A percentile compares a stretch with the other conserved stretches of the same genome.
Conservation (phyloP, 2,797 vertebrate genomes). For the Gymnodraco acuticeps region DNA sequence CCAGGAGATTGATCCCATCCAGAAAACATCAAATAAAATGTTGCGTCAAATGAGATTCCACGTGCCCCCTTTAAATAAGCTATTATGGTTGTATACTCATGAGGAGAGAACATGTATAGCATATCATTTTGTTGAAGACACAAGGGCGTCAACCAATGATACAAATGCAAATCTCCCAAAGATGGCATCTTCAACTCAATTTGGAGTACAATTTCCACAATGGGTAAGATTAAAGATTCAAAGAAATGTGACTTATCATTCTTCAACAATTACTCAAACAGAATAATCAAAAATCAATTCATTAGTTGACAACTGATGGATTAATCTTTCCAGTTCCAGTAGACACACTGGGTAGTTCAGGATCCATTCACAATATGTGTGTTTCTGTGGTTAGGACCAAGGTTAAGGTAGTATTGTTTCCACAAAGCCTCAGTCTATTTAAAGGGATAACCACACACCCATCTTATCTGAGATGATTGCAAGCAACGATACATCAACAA, state of each 20-base stretch:
- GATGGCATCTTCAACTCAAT: no score
- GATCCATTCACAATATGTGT: neutral
- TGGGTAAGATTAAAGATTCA: no score
- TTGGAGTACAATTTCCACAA: no score
- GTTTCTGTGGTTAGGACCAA: neutral
- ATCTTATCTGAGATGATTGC: slow-evolving; percentile 34
- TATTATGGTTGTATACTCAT: slow-evolving; percentile 33
- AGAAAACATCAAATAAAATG: slow-evolving; percentile 58
- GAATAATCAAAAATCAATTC: no score
- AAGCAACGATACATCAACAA: slow-evolving; percentile 22
- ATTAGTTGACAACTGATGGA: no score
- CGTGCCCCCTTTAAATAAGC: slow-evolving; percentile 25
- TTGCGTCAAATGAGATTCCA: slow-evolving; percentile 45
- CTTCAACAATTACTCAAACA: no score
- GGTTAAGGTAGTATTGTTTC: slow-evolving; percentile 5
- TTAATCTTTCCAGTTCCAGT: no score
- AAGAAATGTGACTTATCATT: no score
- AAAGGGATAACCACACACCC: slow-evolving; percentile 11
- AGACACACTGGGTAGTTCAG: slow-evolving; percentile 3
- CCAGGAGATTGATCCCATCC: slow-evolving; percentile 42
- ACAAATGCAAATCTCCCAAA: no score
- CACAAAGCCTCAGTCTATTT: slow-evolving; percentile 21
- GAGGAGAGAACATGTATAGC: slow-evolving; percentile 16
- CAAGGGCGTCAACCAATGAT: neutral
- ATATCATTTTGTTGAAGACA: neutral